Base-by-base conservation (phyloP, 1,140 invertebrate genomes). In the Zaprionus kolodkinae region DNA sequence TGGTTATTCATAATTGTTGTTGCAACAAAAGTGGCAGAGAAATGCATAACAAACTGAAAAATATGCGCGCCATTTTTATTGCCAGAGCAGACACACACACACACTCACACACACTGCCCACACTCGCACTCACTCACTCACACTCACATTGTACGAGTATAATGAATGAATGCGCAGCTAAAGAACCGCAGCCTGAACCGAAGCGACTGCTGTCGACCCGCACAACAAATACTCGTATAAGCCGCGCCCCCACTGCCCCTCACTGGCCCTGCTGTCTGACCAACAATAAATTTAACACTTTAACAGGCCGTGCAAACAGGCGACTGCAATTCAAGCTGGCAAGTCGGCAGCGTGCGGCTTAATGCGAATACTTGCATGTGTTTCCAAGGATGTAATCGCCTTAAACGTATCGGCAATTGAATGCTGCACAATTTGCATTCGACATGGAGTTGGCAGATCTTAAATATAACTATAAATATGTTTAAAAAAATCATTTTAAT, bases 1-100 rank as follows among this genome's bases (percentile, higher is more conserved):
- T 36, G 50, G 84, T 85, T 89, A 88, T 88, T 89, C 85, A 89
- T 88, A 88, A 89, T 88, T 89, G 80, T 88, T 88, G 85, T 88
- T 87, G 83, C 76, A 67, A 76, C 72, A 71, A 86, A 84, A 87
- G 84, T 88, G 84, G 72, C 80, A 87, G 80, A 73, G 75, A 74
- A 89, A 88, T 89, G 78, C 85, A 88, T 85, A 88, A 89, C 85
- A 88, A 89, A 89, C 80, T 84, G 84, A 83, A 87, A 87, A 88
- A 87, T 88, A 87, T 87, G 81, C 83, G 75, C 77, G 81, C 80
- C 78, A 89, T 89, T 88, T 88, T 88, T 88, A 88, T 88, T 89
- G 85, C 85, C 81, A 88, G 82, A 82, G 82, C 76, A 85, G 81
- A 86, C 82, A 65, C 61, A 68, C 33, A 59, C 30, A 67, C 43